Base-by-base conservation (phyloP, 2,113 vertebrate genomes). In the Pardalotus punctatus region DNA sequence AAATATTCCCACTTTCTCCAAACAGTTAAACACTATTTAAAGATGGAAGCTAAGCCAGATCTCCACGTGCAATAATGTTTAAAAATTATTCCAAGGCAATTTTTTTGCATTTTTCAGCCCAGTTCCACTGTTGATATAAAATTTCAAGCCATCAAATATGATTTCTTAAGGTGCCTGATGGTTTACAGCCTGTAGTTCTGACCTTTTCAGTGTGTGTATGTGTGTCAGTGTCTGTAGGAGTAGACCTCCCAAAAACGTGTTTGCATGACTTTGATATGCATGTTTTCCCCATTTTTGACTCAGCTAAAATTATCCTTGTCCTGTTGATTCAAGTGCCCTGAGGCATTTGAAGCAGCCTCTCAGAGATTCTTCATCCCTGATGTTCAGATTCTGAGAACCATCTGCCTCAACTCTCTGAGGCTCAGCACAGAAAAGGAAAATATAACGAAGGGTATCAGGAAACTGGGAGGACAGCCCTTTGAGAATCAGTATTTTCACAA, bases 231-330 rank as follows among this genome's bases (percentile, higher is more conserved):
- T 27, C 9, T 38, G 15, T n/a, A 21, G 43, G 22, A 71, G 9
- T 12, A 81, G 35, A 40, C 2, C 12, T 89, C 14, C 20, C 7
- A 4, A 42, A 56, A 40, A 47, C 31, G 17, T 23, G 3, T 76
- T 64, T 28, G 12, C 10, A 21, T 7, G 6, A 36, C 21, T 58
- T 50, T 40, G 19, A n/a, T 64, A 22, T 0, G 1, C 33, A 66
- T 14, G 11, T 14, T 88, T 50, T 86, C 3, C 21, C 20, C 27
- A 36, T 45, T 91, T 88, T 70, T 62, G 45, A 51, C 24, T 54
- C 23, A 21, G 14, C 40, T 77, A 83, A 83, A 86, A 64, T 71
- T 56, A 42, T 14, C 11, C 5, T n/a, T n/a, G 5, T 31, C 73
- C 33, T 84, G 4, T 35, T 72, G 36, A 67, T 67, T 71, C 28